Evolutionary conservation across 2,888 invertebrate genomes (phyloP).

Genomic region (Tolmerus cingulatus): DNA sequence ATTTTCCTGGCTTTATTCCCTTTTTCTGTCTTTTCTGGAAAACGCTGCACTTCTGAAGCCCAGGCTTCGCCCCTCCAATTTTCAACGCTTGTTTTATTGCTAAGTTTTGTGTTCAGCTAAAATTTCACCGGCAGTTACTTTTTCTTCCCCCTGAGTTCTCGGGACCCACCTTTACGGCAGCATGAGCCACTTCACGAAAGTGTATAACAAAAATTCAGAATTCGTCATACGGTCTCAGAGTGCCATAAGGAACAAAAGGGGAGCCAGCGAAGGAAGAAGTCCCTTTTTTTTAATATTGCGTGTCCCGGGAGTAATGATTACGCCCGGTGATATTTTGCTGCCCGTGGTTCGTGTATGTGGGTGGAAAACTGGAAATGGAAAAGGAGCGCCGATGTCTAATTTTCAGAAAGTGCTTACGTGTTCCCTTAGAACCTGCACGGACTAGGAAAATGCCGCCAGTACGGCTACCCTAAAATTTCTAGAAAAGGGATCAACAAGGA

Average conservation of each 20-base stretch:
- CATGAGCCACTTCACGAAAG: neutral
- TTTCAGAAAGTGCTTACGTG: constrained; percentile 19
- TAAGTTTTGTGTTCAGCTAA: neutral
- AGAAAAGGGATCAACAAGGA: neutral
- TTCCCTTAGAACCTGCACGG: neutral
- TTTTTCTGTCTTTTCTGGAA: neutral
- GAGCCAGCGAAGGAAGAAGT: neutral
- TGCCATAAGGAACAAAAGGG: neutral
- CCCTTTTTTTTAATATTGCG: constrained; percentile 22
- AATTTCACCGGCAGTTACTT: constrained; percentile 4
- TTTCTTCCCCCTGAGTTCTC: neutral
- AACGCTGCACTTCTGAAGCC: neutral
- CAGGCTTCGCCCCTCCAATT: neutral
- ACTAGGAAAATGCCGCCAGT: neutral
- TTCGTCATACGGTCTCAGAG: neutral
- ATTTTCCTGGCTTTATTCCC: neutral
- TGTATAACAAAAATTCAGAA: neutral
- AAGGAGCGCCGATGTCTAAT: neutral
- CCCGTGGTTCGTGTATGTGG: neutral
- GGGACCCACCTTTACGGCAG: neutral
- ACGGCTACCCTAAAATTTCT: neutral
- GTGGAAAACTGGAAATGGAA: neutral
- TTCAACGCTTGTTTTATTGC: constrained; percentile 17
- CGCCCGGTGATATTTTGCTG: neutral
- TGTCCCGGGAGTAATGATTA: constrained; percentile 22